Evolutionary conservation across 2,797 vertebrate species (phyloP).

Genomic region (Sebastes melanostomus): DNA sequence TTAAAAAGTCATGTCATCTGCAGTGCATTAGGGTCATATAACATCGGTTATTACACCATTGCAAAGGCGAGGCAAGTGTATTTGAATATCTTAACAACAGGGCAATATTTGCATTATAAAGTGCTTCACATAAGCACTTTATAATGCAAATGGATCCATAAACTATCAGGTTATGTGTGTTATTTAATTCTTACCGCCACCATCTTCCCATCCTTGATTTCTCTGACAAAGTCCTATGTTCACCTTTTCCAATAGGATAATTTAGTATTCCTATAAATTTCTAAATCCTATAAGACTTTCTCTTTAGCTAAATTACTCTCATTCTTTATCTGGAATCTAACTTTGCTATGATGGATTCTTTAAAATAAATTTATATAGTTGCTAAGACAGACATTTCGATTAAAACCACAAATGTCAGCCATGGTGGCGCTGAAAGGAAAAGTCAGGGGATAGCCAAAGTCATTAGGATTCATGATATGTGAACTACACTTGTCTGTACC

Average conservation of each 20-base stretch:
- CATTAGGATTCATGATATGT: background rate
- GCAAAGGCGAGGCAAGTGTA: background rate
- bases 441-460: background rate
- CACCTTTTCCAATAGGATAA: background rate
- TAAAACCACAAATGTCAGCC: background rate
- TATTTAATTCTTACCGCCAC: slow-evolving; percentile 84
- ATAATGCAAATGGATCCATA: background rate
- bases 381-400: background rate
- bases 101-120: background rate
- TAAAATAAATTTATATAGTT: background rate
- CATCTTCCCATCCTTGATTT: slow-evolving; percentile 95
- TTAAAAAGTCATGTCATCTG: background rate
- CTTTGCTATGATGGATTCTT: background rate
- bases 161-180: background rate
- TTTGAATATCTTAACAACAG: background rate
- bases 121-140: background rate
- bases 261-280: background rate
- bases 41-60: background rate
- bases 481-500: background rate
- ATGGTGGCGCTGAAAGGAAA: background rate
- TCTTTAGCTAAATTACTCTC: background rate
- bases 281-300: background rate
- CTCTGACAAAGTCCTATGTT: slow-evolving; percentile 82
- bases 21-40: background rate
- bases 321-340: background rate